These are phyloP conservation scores for Vipera latastei DNA, from an alignment of 2,797 vertebrate species.

Conservation along the genomic window DNA sequence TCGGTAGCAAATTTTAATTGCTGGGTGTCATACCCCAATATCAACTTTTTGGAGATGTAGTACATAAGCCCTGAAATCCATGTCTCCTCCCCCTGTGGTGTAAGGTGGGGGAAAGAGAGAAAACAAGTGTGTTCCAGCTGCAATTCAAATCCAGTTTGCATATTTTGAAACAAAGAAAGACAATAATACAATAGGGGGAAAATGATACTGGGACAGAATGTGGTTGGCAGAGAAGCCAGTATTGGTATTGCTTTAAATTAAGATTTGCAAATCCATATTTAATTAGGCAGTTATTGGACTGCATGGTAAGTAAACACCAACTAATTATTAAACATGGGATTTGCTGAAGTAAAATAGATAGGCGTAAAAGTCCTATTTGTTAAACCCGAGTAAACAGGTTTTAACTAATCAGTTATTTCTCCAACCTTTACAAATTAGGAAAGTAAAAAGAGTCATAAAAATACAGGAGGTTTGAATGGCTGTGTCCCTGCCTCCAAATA, in stretches of 20 bases:
- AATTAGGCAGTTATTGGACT: slow-evolving; percentile 35
- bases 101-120: background rate
- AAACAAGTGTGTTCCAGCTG: background rate
- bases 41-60: background rate
- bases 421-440: slow-evolving; percentile 3
- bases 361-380: slow-evolving; percentile 40
- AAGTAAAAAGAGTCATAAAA: background rate
- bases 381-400: slow-evolving; percentile 30
- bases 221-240: background rate
- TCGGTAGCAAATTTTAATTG: background rate
- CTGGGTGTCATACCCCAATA: background rate
- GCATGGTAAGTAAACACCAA: slow-evolving; percentile 36
- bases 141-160: background rate
- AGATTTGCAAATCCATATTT: slow-evolving; percentile 45
- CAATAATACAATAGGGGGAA: background rate
- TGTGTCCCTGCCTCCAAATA: background rate
- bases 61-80: background rate
- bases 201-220: background rate
- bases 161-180: background rate
- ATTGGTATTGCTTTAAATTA: slow-evolving; percentile 42
- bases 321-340: slow-evolving; percentile 50
- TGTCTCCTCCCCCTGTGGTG: background rate
- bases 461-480: background rate
- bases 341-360: slow-evolving; percentile 36
- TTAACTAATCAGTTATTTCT: slow-evolving; percentile 31